Base-by-base conservation (phyloP, 2,888 invertebrate genomes). In the Lysandra coridon region DNA sequence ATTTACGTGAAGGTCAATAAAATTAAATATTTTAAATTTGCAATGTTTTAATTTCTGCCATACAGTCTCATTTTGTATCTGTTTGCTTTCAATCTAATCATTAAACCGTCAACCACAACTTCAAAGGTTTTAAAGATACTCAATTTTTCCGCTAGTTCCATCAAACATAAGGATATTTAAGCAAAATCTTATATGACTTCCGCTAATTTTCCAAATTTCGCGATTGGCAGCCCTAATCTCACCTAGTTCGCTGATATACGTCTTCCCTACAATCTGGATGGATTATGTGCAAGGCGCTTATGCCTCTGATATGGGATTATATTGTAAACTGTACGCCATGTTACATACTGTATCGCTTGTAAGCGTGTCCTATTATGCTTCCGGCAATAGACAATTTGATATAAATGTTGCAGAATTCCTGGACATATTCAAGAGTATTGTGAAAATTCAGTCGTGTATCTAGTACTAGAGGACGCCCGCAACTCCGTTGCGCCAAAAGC, bases 291-390 rank as follows among this genome's bases (percentile, higher is more conserved):
- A 33, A 76, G 53, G 49, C 57, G 53, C 53, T 33, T 49, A 75
- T 75, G 33, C 57, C 53, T 75, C 75, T 53, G 49, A 75, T 33
- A 53, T 57, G 76, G 76, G 76, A 76, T 76, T 76, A 76, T 57
- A 49, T 53, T 76, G 76, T 30, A 57, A 76, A 53, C 76, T 76
- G 69, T 33, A 76, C 49, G 75, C 75, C 49, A 37, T 76, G 57
- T 76, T 76, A 76, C 75, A 49, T 76, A 76, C 53, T 57, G 33
- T 23, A 57, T 53, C 53, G 57, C 76, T 6, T 44, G 44, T 76
- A 53, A 57, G 49, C 23, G 23, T 69, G 69, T 33, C 33, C 33
- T 69, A 33, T 69, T 33, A 69, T 69, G 69, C 69, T 69, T 69
- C 69, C 69, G 69, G 33, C 69, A 69, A 69, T 64, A n/a, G 64